Evolutionary conservation across 1,140 invertebrate genomes (phyloP), one percentile per base, ranked within the genome.

Genomic region (Drosophila truncata): DNA sequence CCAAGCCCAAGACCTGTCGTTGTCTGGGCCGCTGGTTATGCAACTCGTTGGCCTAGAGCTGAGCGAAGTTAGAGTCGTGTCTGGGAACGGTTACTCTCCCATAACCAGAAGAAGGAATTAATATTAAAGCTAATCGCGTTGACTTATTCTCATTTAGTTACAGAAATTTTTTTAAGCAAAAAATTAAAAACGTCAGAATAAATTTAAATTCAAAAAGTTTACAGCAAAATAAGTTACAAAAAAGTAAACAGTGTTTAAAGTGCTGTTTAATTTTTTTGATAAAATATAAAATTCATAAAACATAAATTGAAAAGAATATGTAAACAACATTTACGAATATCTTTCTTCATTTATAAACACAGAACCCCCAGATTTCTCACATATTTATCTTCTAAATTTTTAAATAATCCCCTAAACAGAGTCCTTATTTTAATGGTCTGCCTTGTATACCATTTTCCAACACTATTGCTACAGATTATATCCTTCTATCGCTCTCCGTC

Each of bases 11-110:
- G 62, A 31, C 55, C 25, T 29, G 58, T 25, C 25, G 9, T 14
- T 18, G 46, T 9, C 20, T 41, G 55, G 10, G 59, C 14, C 25
- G 61, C 63, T 35, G 64, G 61, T 67, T 67, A 67, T 67, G 64
- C 64, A 67, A 67, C 61, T 65, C 13, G 52, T 47, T 46, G 41
- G 42, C 25, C 31, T 41, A 57, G 44, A 52, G 60, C 20, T 67
- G 60, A 44, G 60, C 61, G 18, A 16, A 20, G n/a, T 35, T 14
- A 11, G 35, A 44, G 20, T 44, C 11, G 33, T 18, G 54, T 1
- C 54, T 57, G 54, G 16, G 4, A 62, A 27, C 4, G 18, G 46
- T 62, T 57, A 31, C 61, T 64, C 35, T 41, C 39, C 55, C 52
- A 55, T 64, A 9, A 41, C 33, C 25, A 55, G 25, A 54, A 23